phyloP scores from a whole-genome alignment of 2,888 invertebrate genomes.

The Lithosia quadra region DNA sequence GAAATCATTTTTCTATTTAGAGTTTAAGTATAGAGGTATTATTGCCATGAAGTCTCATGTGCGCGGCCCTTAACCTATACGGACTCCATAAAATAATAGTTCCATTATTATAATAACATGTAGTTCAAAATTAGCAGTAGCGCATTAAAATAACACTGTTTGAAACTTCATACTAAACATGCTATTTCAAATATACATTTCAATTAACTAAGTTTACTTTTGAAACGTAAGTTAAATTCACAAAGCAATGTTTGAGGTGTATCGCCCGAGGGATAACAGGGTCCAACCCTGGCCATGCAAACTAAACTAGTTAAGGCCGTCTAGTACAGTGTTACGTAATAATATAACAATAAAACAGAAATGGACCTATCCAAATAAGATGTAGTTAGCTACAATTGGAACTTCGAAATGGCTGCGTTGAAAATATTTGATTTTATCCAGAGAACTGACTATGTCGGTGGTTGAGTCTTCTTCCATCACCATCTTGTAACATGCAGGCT shows the following conservation, averaged over 20 bases:
- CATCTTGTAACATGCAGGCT: no score
- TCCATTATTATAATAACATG: constrained; percentile 12
- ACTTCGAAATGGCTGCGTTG: neutral
- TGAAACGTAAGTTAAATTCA: constrained; percentile 77
- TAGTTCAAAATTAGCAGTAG: constrained; percentile 15
- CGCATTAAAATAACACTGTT: constrained; percentile 45
- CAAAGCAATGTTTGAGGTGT: constrained; percentile 75
- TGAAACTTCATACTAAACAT: constrained; percentile 55
- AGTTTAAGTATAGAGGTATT: no score
- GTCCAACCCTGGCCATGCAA: constrained; percentile 48
- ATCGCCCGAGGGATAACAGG: constrained; percentile 64
- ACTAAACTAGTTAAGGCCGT: constrained; percentile 64
- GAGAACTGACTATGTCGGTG: neutral
- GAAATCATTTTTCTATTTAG: no score
- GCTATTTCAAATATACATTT: constrained; percentile 80
- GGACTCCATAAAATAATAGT: constrained; percentile 17
- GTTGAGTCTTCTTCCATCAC: no score
- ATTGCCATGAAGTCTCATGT: no score
- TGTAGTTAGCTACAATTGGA: neutral
- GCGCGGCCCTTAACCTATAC: neutral
- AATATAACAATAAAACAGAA: constrained; percentile 55
- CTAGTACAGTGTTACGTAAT: constrained; percentile 60
- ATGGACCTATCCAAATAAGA: constrained; percentile 57
- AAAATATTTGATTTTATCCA: neutral
- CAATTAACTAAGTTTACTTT: constrained; percentile 81